Base-by-base conservation (phyloP, 2,113 vertebrate genomes). In the Podilymbus podiceps region DNA sequence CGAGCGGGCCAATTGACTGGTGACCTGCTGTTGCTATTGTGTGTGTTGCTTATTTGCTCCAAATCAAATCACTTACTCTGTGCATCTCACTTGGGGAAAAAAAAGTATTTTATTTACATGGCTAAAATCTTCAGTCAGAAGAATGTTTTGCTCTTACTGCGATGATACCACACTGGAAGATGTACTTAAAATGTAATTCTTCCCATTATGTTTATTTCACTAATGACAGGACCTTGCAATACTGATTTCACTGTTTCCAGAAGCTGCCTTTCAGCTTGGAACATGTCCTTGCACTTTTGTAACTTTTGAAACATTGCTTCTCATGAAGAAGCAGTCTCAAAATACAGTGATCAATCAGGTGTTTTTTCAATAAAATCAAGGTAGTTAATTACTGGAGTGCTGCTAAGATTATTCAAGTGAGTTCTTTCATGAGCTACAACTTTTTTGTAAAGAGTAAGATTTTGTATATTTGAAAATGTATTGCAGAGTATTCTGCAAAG, bases 381-480 rank as follows among this genome's bases (percentile, higher is more conserved):
- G 25, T 90, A 82, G 69, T 52, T 85, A 71, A 91, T 93, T 85
- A 78, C 42, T 75, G 60, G 91, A 89, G 93, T 92, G 88, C 83
- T 94, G 74, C 81, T 96, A 87, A 94, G 73, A 60, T 89, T 84
- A 85, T 86, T 90, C 72, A 94, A 83, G 59, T 74, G 88, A 94
- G 53, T 96, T 96, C 40, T 95, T 92, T 86, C 89, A 91, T 15
- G 46, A 91, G 64, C 59, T 95, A 71, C 81, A 79, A 68, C 66
- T 59, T 90, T 84, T 92, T 96, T 96, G 84, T 93, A 95, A 96
- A 92, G 88, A 93, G 22, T 90, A 95, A 82, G 88, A 89, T 95
- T 95, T 93, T 97, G 80, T 97, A 94, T 93, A 95, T 87, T 95
- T 96, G 89, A 96, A 94, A 92, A 86, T 76, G 64, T 94, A 93